Percentiles rank a stretch among this genome's conserved stretches.
phyloP scores from a whole-genome alignment of 35 echinoderm and acorn worm species.

The Acanthaster planci region DNA sequence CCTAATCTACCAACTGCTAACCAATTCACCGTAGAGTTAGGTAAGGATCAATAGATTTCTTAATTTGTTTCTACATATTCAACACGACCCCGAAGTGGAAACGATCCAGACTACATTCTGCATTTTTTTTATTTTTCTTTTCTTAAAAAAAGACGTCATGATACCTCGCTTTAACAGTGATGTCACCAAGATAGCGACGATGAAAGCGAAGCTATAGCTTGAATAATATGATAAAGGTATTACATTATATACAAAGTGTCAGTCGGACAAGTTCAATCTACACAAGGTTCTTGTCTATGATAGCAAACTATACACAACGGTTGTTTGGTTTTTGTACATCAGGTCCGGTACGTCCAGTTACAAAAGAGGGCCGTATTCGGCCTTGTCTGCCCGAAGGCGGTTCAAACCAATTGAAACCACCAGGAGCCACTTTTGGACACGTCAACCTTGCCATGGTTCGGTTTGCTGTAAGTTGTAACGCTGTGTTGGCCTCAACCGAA shows the following conservation, averaged over 20 bases:
- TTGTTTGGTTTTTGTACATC: neutral
- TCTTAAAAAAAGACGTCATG: neutral
- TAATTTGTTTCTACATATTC: neutral
- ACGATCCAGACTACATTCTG: constrained; percentile 15
- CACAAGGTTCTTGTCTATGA: neutral
- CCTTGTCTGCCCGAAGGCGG: constrained; percentile 6
- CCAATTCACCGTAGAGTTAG: neutral
- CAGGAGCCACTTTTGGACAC: constrained; percentile 23
- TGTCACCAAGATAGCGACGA: constrained; percentile 3
- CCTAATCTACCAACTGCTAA: neutral
- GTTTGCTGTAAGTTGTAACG: constrained; percentile 11
- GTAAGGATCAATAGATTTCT: neutral
- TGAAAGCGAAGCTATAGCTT: constrained; percentile 3
- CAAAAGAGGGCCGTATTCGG: neutral
- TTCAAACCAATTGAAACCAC: constrained; percentile 22
- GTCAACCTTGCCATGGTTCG: constrained; percentile 12
- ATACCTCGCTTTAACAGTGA: neutral
- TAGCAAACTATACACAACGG: constrained; percentile 28
- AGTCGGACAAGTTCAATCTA: neutral
- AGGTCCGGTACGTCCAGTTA: constrained; percentile 8
- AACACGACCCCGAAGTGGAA: constrained; percentile 14
- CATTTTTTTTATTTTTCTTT: neutral
- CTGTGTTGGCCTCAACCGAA: constrained; percentile 13
- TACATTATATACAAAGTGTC: neutral
- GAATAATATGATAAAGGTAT: neutral